These are phyloP conservation scores for Apolygus lucorum DNA, from an alignment of 1,140 invertebrate genomes.

Conservation along the genomic window DNA sequence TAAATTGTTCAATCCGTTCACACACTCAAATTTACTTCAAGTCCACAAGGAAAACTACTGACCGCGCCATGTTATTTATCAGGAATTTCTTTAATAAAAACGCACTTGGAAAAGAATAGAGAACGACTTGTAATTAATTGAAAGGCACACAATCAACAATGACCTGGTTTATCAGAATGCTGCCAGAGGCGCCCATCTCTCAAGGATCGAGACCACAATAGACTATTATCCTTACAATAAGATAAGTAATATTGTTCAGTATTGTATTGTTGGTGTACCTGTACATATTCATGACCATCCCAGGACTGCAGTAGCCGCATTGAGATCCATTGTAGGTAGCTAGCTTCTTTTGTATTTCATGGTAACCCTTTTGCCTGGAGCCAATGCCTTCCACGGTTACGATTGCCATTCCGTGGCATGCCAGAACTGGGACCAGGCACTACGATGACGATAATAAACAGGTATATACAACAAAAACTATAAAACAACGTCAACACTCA, in stretches of 20 bases:
- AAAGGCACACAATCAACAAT: too few species aligned
- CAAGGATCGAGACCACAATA: too few species aligned
- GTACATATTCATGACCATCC: constrained; percentile 81
- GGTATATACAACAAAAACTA: not conserved
- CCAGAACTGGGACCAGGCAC: constrained; percentile 60
- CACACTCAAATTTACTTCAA: too few species aligned
- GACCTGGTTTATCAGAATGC: not conserved
- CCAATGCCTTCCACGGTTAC: constrained; percentile 71
- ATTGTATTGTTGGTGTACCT: too few species aligned
- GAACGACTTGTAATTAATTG: too few species aligned
- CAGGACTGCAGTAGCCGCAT: constrained; percentile 72
- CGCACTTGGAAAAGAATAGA: too few species aligned
- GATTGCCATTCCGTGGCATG: constrained; percentile 62
- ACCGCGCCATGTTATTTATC: too few species aligned
- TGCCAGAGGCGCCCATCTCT: not conserved
- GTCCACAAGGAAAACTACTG: not conserved
- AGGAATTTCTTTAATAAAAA: too few species aligned
- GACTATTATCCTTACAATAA: not conserved
- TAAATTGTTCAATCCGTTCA: too few species aligned
- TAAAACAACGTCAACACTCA: not conserved
- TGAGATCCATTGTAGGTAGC: constrained; percentile 66
- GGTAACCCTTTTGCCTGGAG: constrained; percentile 55
- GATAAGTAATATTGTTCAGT: not conserved
- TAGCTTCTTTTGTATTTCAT: constrained; percentile 55
- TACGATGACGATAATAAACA: constrained; percentile 35